Percentiles rank a stretch among this genome's conserved stretches.
Evolutionary conservation across 2,113 vertebrate genomes (phyloP).

Genomic region (Clarias gariepinus): DNA sequence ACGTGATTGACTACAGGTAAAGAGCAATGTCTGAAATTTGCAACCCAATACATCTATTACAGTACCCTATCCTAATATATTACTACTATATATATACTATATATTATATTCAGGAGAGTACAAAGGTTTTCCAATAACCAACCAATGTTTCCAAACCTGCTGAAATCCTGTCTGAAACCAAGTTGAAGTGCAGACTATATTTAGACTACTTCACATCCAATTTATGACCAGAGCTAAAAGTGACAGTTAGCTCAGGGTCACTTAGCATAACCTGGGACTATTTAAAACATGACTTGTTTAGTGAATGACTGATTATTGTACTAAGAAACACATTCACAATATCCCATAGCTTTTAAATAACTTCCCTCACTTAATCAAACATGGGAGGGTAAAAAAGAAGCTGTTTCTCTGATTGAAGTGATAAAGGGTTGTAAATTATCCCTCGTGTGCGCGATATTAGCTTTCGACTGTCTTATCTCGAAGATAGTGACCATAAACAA

Average conservation of each 20-base stretch:
- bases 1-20: too few species aligned
- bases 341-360: not conserved
- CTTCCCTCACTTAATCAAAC: not conserved
- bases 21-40: too few species aligned
- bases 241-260: not conserved
- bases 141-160: not conserved
- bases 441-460: constrained; percentile 12
- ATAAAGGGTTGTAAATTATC: not conserved
- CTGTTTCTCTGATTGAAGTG: not conserved
- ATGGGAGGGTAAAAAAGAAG: not conserved
- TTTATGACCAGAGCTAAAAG: not conserved
- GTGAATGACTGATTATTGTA: not conserved
- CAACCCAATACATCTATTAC: too few species aligned
- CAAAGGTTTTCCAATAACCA: not conserved
- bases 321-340: not conserved
- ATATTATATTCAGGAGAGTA: not conserved
- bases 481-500: constrained; percentile 39
- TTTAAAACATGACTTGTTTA: not conserved
- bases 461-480: constrained; percentile 32
- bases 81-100: too few species aligned
- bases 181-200: not conserved
- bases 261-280: not conserved
- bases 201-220: not conserved
- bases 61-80: too few species aligned
- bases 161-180: not conserved